Evolutionary conservation across 2,797 vertebrate genomes (phyloP), one percentile per base, ranked within the genome.

Genomic region (Adelosebastes latens): DNA sequence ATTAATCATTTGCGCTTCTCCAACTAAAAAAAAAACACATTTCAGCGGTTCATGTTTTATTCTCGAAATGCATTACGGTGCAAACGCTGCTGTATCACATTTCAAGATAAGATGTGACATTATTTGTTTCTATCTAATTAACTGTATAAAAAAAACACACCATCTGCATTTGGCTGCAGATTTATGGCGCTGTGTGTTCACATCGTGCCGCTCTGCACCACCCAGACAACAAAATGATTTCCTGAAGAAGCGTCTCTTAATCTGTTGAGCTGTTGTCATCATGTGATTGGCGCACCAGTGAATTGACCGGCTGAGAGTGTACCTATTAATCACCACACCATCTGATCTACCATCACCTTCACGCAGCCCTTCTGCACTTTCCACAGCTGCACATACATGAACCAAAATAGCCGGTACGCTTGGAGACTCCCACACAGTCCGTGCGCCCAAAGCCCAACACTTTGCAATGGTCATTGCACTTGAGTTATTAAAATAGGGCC

Each of bases 111-210:
- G 46, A 65, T 53, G 27, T 24, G 46, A 62, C 22, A 62, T 69
- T 53, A 56, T 56, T 61, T 72, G 22, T 66, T 55, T 66, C 55
- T 25, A 18, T 70, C 58, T 36, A 66, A 53, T 75, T 34, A 79
- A 61, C 36, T 31, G 18, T 78, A 31, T 13, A 36, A 32, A 36
- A 5, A 39, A 39, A 2, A 39, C 8, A 18, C 58, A 73, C 39
- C 59, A 75, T 65, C 71, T 71, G 71, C 14, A 4, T 70, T 59
- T 1, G 22, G 60, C 66, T 29, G 55, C 27, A 75, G 55, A 72
- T 75, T 46, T 25, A 55, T 75, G 55, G 39, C 46, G 42, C 39
- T 11, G 1, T 59, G 56, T 61, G 25, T 52, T 77, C 9, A 42
- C 53, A 32, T 55, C 2, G 6, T 61, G 32, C 62, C 2, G 0